These are phyloP conservation scores for Catharus minimus DNA, from an alignment of 2,113 vertebrate species.

Conservation along the genomic window DNA sequence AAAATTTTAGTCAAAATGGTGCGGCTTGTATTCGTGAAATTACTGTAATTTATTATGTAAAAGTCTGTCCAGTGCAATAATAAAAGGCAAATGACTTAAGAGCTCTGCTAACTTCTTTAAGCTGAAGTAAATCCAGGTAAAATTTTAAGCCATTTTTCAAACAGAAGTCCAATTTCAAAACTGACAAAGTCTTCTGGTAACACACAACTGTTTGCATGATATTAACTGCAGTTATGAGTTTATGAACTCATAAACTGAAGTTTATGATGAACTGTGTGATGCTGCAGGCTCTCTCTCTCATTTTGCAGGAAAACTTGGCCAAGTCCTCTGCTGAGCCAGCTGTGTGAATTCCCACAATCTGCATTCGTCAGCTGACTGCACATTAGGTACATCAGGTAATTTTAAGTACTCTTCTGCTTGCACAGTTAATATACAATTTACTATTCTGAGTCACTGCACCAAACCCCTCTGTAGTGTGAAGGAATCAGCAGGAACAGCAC, in stretches of 20 bases:
- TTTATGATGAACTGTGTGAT: not conserved
- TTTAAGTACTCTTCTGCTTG: not conserved
- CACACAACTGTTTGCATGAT: not conserved
- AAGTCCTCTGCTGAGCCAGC: slow-evolving; percentile 3
- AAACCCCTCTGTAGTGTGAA: not conserved
- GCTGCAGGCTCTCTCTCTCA: not conserved
- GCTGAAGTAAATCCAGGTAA: not conserved
- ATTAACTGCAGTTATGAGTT: not conserved
- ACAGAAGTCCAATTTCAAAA: not conserved
- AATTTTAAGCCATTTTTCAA: not conserved
- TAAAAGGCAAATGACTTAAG: not conserved
- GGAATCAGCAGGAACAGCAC: not conserved
- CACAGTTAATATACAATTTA: not conserved
- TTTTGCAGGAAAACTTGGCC: not conserved
- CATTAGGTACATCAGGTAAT: not conserved
- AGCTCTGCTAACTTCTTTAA: not conserved
- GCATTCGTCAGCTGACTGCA: not conserved
- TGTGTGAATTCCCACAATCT: not conserved
- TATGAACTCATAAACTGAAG: not conserved
- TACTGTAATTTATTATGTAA: not conserved
- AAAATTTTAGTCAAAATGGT: too few species aligned
- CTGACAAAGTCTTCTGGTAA: not conserved
- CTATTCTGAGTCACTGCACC: not conserved
- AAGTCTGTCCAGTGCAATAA: not conserved
- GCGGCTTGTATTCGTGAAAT: too few species aligned